These are phyloP conservation scores for Limenitis camilla DNA, from an alignment of 2,888 invertebrate species.

Conservation along the genomic window DNA sequence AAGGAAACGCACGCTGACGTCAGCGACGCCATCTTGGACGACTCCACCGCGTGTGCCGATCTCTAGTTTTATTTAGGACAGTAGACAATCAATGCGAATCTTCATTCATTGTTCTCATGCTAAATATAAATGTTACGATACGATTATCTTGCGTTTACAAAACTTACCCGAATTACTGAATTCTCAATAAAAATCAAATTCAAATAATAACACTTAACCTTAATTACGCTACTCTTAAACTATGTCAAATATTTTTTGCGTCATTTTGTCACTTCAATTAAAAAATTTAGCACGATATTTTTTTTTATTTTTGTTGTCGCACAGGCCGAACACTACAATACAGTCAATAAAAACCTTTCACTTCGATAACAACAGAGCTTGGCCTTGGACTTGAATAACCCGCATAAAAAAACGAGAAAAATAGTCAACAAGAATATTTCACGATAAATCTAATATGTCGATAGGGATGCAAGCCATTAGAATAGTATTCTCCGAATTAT, in stretches of 20 bases:
- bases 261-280: neutral
- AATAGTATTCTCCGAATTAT: neutral
- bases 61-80: conserved; percentile 42
- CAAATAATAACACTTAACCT: neutral
- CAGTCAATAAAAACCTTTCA: conserved; percentile 19
- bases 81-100: conserved; percentile 34
- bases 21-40: conserved; percentile 53
- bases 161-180: neutral
- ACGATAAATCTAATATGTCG: neutral
- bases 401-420: conserved; percentile 10
- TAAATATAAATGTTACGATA: conserved; percentile 21
- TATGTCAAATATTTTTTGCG: neutral
- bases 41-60: conserved; percentile 33
- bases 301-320: conserved; percentile 3
- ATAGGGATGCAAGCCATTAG: neutral
- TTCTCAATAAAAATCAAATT: neutral
- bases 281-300: neutral
- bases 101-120: conserved; percentile 24
- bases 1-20: conserved; percentile 67
- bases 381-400: conserved; percentile 25
- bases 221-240: neutral
- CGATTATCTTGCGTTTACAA: neutral
- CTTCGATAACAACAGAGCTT: conserved; percentile 14
- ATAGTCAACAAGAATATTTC: conserved; percentile 8
- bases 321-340: conserved; percentile 9